Evolutionary conservation across 2,888 invertebrate genomes (phyloP), one percentile per base, ranked within the genome.

Genomic region (Seira ritae): DNA sequence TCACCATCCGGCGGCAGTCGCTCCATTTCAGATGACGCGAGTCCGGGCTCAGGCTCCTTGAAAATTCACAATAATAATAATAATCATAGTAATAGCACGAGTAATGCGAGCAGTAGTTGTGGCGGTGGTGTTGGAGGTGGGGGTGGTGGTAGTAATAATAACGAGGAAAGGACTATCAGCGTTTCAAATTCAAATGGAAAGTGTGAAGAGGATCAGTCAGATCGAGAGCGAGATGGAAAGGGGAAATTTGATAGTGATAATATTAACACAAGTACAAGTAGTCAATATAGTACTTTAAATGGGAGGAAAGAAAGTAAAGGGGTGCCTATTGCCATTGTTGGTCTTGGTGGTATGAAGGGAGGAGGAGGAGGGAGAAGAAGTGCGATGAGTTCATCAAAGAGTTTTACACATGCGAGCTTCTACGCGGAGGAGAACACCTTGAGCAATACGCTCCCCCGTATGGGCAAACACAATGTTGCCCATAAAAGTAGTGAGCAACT

Each of bases 401-500:
- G 87, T 73, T 87, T 86, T 46, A 85, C 87, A 22, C 80, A 84
- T 78, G 82, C 82, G 24, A 79, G 76, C 23, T 78, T 84, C 37
- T 84, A 71, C 55, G 62, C 75, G 22, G 85, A 85, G 50, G 83
- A 83, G 37, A 46, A 62, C 67, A 73, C 67, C 62, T 23, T 83
- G 22, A 85, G 84, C 67, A 87, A 87, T 76, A 86, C 87, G 15
- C 80, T 87, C 17, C 87, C 86, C 17, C 81, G 87, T 69, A 85
- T 76, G 73, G 86, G 85, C 37, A 85, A 90, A 94, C 95, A 15
- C 92, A 95, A 95, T 90, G 95, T 86, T 19, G 94, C 95, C 91
- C 94, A 94, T 89, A 94, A 94, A 90, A 93, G 94, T 92, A 95
- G 95, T 90, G 95, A 95, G 92, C 94, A 95, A 90, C 93, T 95